A percentile compares a stretch with the other conserved stretches of the same genome.
Evolutionary conservation across 2,888 invertebrate genomes (phyloP).

Genomic region (Tortricodes alternella): DNA sequence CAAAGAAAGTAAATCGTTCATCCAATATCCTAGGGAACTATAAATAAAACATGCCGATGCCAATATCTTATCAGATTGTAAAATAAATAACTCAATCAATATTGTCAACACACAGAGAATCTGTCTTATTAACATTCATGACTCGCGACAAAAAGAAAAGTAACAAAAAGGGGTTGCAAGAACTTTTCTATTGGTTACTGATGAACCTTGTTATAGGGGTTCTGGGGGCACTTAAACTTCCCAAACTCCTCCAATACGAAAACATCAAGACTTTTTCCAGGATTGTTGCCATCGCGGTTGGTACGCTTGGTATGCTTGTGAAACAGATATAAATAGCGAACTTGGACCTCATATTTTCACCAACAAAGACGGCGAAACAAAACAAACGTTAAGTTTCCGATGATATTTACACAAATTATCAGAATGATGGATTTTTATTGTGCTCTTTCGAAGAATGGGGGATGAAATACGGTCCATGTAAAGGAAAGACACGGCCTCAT

Average conservation of each 20-base stretch:
- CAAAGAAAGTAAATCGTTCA: too few relatives aligned
- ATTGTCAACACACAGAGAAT: neutral
- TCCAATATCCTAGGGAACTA: too few relatives aligned
- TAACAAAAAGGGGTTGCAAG: constrained; percentile 21
- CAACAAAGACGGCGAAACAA: constrained; percentile 2
- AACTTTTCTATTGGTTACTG: constrained; percentile 33
- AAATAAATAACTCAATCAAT: neutral
- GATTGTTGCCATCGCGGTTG: neutral
- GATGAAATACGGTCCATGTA: neutral
- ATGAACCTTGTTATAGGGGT: constrained; percentile 23
- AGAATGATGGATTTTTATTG: constrained; percentile 22
- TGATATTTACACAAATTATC: constrained; percentile 20
- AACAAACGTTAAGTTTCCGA: constrained; percentile 12
- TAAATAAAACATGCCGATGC: too few relatives aligned
- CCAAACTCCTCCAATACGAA: constrained; percentile 1
- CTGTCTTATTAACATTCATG: constrained; percentile 35
- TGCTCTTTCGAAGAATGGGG: neutral
- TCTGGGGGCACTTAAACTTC: constrained; percentile 8
- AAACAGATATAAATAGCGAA: constrained; percentile 1
- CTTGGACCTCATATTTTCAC: neutral
- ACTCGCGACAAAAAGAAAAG: constrained; percentile 26
- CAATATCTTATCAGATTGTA: neutral
- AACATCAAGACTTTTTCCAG: neutral
- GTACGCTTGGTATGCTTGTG: too few relatives aligned
- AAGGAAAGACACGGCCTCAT: neutral